phyloP scores from a whole-genome alignment of 2,113 vertebrate species.

The Mustela lutreola region DNA sequence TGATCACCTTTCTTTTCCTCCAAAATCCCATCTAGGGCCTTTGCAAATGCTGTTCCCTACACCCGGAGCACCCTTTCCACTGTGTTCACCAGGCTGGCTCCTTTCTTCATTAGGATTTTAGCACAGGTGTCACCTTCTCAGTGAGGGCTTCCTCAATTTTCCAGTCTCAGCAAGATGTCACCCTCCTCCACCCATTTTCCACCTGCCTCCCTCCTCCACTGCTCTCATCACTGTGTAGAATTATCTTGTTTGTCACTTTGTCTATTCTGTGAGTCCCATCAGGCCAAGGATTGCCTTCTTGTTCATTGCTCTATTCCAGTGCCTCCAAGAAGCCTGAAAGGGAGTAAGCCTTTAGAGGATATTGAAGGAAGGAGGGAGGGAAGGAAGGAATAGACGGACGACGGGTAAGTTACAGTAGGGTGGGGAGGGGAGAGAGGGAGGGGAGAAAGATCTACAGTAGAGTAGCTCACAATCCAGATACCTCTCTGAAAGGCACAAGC shows the following conservation, averaged over 20 bases:
- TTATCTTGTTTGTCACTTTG: background rate
- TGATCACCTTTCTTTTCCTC: background rate
- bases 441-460: too few species aligned
- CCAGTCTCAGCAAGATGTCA: fast-evolving
- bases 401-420: too few species aligned
- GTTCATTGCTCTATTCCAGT: background rate
- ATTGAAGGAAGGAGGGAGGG: too few species aligned
- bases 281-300: background rate
- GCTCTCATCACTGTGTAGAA: background rate
- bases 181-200: background rate
- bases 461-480: background rate
- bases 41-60: background rate
- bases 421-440: background rate
- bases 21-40: background rate
- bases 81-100: fast-evolving
- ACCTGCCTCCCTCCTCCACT: background rate
- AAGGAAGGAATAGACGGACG: too few species aligned
- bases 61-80: too few species aligned
- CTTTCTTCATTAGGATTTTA: background rate
- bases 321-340: background rate
- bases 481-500: too few species aligned
- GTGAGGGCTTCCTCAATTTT: background rate
- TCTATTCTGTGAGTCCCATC: background rate
- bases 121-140: background rate
- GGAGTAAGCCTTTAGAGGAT: background rate